Base-by-base conservation (phyloP, 2,888 invertebrate species). In the Euclidia mi region DNA sequence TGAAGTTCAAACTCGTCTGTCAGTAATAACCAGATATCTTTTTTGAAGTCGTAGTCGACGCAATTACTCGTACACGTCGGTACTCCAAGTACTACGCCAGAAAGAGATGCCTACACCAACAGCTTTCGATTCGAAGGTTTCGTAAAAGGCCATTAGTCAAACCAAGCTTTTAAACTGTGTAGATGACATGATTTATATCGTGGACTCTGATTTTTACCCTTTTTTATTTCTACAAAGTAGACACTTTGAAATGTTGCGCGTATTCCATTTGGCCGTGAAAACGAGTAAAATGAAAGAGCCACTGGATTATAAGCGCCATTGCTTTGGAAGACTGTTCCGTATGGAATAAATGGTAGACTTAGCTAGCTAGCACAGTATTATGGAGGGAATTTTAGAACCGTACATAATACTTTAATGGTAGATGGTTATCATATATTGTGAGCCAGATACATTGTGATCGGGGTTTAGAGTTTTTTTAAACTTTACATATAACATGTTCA, bases 181-280 rank as follows among this genome's bases (percentile, higher is more conserved):
- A 81, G 84, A 81, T 82, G 87, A 80, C 82, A 79, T 87, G 85
- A 88, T 88, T 89, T 87, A 86, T 86, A 79, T 77, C 69, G 69
- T 47, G 69, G 76, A 74, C 79, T 81, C 71, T 75, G 81, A 81
- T 86, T 87, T 88, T 82, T 81, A 78, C 80, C 81, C 78, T 66
- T 78, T 82, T 83, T 76, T 71, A 65, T 57, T 76, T 72, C 62
- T 56, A 72, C 75, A 69, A 79, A n/a, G n/a, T n/a, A n/a, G n/a
- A 80, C 79, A 87, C 84, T 88, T 87, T 79, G 79, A 84, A 88
- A 87, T 79, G 83, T 82, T 79, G 81, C 75, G 77, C 76, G 71
- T 79, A 79, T 83, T 87, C 80, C 82, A 81, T 87, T 87, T 83
- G 79, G 78, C 76, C 70, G 68, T 79, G 72, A 82, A 79, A 82